Base-by-base conservation (phyloP, 2,113 vertebrate genomes). In the Piaya cayana region DNA sequence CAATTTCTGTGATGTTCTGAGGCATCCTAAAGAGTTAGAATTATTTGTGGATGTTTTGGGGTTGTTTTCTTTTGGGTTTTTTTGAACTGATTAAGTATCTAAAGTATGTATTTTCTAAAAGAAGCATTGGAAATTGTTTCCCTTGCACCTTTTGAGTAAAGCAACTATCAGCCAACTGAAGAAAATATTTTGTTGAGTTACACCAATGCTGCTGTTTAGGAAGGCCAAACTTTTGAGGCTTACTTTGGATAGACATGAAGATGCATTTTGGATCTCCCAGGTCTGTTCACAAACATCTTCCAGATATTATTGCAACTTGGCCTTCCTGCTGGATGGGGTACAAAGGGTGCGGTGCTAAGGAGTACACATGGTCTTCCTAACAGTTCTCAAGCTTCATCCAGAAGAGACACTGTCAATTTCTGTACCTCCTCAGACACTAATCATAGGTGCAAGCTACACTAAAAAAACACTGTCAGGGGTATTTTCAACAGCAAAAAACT, bases 351-450 rank as follows among this genome's bases (percentile, higher is more conserved):
- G 36, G 3, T 43, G 52, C 23, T 34, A 17, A 49, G 8, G 29
- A 23, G 43, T 34, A 25, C 3, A 5, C 11, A 2, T 19, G 23
- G 9, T 49, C 12, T 18, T 82, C 6, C 0, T 64, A 4, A 1
- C 1, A 30, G 43, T 43, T 50, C 42, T 65, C n/a, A 30, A 15
- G 22, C 29, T 60, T 52, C 67, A 37, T 39, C 58, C 60, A 65
- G 71, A 70, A 34, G 25, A 53, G 25, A 23, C 22, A 4, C 29
- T n/a, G 10, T 56, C 55, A 65, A 29, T 68, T 68, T 4, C 2
- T 19, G 13, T n/a, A 2, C 58, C 27, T 94, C 16, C 52, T 82
- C 79, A 63, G 52, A 27, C 71, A 63, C 50, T 42, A 32, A 5
- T 34, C 12, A 37, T 8, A 62, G 71, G 30, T 69, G 39, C 39